Base-by-base conservation (phyloP, 2,888 invertebrate species). In the Lasioglossum figueresi region DNA sequence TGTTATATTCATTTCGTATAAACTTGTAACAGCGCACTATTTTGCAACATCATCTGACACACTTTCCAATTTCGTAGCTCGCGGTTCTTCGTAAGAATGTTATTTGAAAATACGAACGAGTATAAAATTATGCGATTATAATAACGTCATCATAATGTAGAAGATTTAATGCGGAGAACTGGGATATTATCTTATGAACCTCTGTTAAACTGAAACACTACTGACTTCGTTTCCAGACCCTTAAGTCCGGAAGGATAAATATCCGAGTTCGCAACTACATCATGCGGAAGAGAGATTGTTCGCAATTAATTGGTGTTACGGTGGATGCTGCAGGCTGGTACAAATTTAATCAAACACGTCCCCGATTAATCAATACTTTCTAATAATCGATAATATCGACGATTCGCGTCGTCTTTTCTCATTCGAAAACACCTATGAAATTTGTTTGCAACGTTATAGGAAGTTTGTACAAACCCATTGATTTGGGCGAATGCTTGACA, bases 201-300 rank as follows among this genome's bases (percentile, higher is more conserved):
- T 66, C 66, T 66, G 66, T 66, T 34, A 66, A 66, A 34, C 34
- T 19, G 16, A 27, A 31, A 66, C 31, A 66, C 66, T 16, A 16
- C 31, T 63, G 63, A 31, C 66, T 66, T 37, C 70, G 23, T 70
- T 45, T 27, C 27, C 40, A 40, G 76, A 63, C 40, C 76, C 59
- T 63, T 37, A 76, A 43, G 66, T 76, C 34, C 66, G 45, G 63
- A 31, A 66, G 45, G 43, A 66, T 66, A 66, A 76, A 66, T 76
- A 76, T 76, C 45, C 23, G 59, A 66, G 76, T 76, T 76, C 31
- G 76, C 43, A 76, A 76, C 76, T 76, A 66, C 45, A 66, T 76
- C 66, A 66, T 45, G 45, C 45, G 76, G 76, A 76, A 31, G 66
- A 63, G 76, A 31, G 43, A 76, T 66, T 45, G 43, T 66, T 76